These are phyloP conservation scores for Alcis repandata DNA, from an alignment of 2,888 invertebrate species.

Conservation along the genomic window DNA sequence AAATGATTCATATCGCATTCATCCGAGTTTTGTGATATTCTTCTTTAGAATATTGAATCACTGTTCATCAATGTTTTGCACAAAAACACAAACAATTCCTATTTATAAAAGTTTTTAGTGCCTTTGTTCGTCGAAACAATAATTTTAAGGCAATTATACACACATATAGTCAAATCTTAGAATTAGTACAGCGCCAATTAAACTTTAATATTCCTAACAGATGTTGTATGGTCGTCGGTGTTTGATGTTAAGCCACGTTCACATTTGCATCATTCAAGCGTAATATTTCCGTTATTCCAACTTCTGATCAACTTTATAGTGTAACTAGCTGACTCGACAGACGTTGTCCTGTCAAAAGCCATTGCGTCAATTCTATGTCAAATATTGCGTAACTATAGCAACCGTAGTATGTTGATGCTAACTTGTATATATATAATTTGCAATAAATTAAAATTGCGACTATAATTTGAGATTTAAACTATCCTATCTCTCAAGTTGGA, in stretches of 20 bases:
- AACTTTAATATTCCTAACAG: conserved; percentile 3
- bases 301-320: too few species aligned
- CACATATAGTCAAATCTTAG: not conserved
- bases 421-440: too few species aligned
- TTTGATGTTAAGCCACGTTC: not conserved
- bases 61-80: not conserved
- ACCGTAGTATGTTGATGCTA: too few species aligned
- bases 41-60: not conserved
- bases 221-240: not conserved
- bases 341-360: too few species aligned
- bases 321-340: too few species aligned
- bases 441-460: too few species aligned
- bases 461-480: too few species aligned
- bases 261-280: not conserved
- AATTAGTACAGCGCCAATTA: conserved; percentile 2
- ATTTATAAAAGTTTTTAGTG: not conserved
- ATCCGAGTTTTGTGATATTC: not conserved
- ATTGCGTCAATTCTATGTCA: too few species aligned
- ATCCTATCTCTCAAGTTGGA: too few species aligned
- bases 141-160: not conserved
- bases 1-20: conserved; percentile 1
- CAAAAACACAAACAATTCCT: not conserved
- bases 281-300: too few species aligned
- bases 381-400: too few species aligned
- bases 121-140: not conserved